Evolutionary conservation across 2,888 invertebrate species (phyloP), one percentile per base, ranked within the genome.

Genomic region (Drosophila prostipennis): DNA sequence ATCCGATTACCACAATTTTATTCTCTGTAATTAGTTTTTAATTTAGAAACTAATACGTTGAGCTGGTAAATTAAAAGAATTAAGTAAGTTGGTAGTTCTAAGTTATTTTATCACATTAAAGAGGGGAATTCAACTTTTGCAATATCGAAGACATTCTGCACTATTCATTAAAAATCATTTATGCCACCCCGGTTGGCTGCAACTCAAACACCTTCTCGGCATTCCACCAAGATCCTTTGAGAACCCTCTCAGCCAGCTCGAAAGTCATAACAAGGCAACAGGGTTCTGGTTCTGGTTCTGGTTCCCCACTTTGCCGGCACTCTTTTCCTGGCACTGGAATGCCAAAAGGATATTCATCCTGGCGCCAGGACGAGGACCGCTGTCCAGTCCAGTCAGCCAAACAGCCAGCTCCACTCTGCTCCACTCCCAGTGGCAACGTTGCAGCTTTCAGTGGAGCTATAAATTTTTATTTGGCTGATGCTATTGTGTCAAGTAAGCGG

Each of bases 391-490:
- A 61, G 53, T 63, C 48, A 45, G 74, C 64, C 45, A 19, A 29
- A 13, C 48, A 29, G 26, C n/a, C n/a, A n/a, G n/a, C n/a, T n/a
- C n/a, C n/a, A n/a, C n/a, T n/a, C n/a, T n/a, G n/a, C n/a, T 51
- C 7, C 39, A 7, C 39, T 32, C 42, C 59, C 59, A 46, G 39
- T 52, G 60, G 74, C 74, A 60, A 69, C 72, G 70, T 65, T 89
- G 84, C 76, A 87, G 80, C 79, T 84, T 84, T 89, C 79, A 87
- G 68, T 54, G 75, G 72, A 79, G 83, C 83, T 65, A 84, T 84
- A 89, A 85, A 89, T 84, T 84, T 86, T 85, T 89, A 84, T 89
- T 84, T 84, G 78, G 76, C 71, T 78, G 76, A 72, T 83, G 87
- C 78, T 65, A 68, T 87, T 89, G 89, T 87, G 87, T 82, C 87